Evolutionary conservation across 1,140 invertebrate species (phyloP).

Genomic region (Campodea augens): DNA sequence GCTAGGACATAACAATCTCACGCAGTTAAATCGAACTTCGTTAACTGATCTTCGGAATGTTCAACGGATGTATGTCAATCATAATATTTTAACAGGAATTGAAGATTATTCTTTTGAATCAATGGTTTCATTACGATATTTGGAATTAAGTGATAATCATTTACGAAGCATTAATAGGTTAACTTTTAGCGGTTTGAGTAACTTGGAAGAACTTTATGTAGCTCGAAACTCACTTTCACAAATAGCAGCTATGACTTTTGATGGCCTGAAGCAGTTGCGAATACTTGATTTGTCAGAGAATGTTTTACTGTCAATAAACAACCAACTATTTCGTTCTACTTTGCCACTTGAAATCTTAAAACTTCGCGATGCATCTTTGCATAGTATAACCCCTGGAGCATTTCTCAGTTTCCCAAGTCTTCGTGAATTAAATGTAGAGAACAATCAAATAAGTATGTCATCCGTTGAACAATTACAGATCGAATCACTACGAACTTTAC

Average conservation of each 20-base stretch:
- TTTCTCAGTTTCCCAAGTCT: conserved; percentile 42
- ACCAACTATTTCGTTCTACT: conserved; percentile 36
- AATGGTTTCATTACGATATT: conserved; percentile 49
- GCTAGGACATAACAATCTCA: conserved; percentile 61
- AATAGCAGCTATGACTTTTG: conserved; percentile 36
- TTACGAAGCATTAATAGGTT: conserved; percentile 36
- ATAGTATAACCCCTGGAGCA: conserved; percentile 36
- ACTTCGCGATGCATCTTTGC: conserved; percentile 37
- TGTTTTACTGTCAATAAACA: conserved; percentile 29
- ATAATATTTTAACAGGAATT: conserved; percentile 59
- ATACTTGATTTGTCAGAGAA: conserved; percentile 42
- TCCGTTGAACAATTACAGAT: conserved; percentile 37
- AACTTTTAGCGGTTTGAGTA: conserved; percentile 43
- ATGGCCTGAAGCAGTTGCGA: conserved; percentile 34
- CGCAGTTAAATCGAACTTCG: conserved; percentile 43
- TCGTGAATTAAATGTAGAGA: conserved; percentile 44
- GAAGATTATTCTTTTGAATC: conserved; percentile 57
- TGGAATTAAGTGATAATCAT: conserved; percentile 54
- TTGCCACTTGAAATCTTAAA: conserved; percentile 34
- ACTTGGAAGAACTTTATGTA: conserved; percentile 43
- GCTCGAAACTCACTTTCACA: conserved; percentile 30
- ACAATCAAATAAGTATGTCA: conserved; percentile 39
- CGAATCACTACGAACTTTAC: conserved; percentile 44
- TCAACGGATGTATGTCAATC: conserved; percentile 57
- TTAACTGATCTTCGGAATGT: conserved; percentile 54